Base-by-base conservation (phyloP, 2,797 vertebrate species). In the Pangasius sanitwongsei region DNA sequence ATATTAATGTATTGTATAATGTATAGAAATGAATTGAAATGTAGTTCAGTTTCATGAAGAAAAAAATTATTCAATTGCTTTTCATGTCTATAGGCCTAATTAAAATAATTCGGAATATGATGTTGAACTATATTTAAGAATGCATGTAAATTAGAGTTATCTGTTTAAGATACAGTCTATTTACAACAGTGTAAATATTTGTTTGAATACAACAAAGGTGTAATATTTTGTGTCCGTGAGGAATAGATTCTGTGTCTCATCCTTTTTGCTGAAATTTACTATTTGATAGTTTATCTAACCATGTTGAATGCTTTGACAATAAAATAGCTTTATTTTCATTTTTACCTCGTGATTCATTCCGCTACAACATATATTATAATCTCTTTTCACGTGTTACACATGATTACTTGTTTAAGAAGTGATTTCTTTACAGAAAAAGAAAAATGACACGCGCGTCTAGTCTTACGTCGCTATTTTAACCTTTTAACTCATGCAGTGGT, bases 221-320 rank as follows among this genome's bases (percentile, higher is more conserved):
- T 98, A 96, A 97, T 96, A 97, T 97, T 97, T 98, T 97, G 98
- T 99, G 98, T 97, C 97, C 95, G 97, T 99, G 97, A 96, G 95
- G 95, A 96, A 95, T 97, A 97, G 97, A 97, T 97, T 96, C 93
- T 93, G 96, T 98, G 97, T 97, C 97, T 96, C 95, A 95, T 96
- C 95, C 93, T 96, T 96, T 85, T 96, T 95, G 93, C 94, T 95
- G 97, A 97, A 97, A 97, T 98, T 97, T 97, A 98, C 97, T 97
- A 97, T 97, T 98, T 96, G 97, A 99, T 98, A 99, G 97, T 98
- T 98, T 98, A 98, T 98, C 97, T 94, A 96, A 97, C 97, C 97
- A 98, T 97, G 98, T 98, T 98, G 98, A 97, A 98, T 98, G 98
- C 98, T 98, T 98, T 97, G 97, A 98, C 97, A 99, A 99, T 99